phyloP scores from a whole-genome alignment of 2,888 invertebrate genomes.

The Mimas tiliae region DNA sequence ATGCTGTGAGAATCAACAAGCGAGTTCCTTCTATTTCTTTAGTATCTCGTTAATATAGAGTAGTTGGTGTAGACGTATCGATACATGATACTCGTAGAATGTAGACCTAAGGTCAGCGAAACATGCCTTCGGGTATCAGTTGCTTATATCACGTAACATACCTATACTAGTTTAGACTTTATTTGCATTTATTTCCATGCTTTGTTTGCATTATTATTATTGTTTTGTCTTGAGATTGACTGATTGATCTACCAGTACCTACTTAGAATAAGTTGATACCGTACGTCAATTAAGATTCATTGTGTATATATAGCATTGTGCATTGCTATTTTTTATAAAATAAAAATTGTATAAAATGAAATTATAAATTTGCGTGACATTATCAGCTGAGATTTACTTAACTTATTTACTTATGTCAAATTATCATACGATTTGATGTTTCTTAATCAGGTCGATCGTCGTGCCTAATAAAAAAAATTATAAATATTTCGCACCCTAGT shows the following conservation, averaged over 20 bases:
- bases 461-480: too few relatives aligned
- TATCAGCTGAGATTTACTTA: too few relatives aligned
- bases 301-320: too few relatives aligned
- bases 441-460: too few relatives aligned
- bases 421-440: too few relatives aligned
- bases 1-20: background rate
- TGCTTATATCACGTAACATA: conserved; percentile 19
- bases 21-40: conserved; percentile 3
- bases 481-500: too few relatives aligned
- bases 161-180: conserved; percentile 7
- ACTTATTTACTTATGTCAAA: too few relatives aligned
- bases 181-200: background rate
- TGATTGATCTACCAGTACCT: background rate
- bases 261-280: too few relatives aligned
- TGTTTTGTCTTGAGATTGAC: background rate
- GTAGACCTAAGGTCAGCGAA: conserved; percentile 32
- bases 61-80: conserved; percentile 21
- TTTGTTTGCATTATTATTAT: background rate
- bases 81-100: conserved; percentile 22
- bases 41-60: conserved; percentile 21
- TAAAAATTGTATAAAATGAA: too few relatives aligned
- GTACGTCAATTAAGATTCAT: too few relatives aligned
- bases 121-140: conserved; percentile 20
- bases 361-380: too few relatives aligned
- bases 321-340: too few relatives aligned